Conservation (phyloP, 2,113 vertebrate genomes). For the Sorex araneus region DNA sequence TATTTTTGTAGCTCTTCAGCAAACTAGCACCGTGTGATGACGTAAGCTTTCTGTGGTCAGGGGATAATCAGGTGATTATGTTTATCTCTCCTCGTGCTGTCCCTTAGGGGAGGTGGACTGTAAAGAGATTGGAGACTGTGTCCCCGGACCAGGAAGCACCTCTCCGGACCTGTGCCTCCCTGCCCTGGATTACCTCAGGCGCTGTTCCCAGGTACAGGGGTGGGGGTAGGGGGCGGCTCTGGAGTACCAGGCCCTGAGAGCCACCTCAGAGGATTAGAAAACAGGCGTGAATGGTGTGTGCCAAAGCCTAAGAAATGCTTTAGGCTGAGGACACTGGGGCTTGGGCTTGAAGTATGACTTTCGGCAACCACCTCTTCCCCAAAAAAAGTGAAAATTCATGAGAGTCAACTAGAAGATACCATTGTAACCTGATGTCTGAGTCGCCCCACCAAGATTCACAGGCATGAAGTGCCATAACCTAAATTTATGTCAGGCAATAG, state of each 20-base stretch:
- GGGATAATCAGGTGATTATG: background rate
- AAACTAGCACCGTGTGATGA: background rate
- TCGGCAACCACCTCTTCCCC: background rate
- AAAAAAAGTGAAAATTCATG: background rate
- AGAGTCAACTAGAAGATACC: background rate
- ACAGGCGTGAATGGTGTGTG: accelerated
- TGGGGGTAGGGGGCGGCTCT: background rate
- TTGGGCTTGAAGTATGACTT: background rate
- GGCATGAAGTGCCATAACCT: accelerated
- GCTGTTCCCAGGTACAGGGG: conserved; percentile 95
- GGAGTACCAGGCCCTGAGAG: background rate
- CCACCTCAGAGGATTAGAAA: background rate
- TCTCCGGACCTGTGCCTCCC: conserved; percentile 98
- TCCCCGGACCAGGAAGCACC: conserved; percentile 90
- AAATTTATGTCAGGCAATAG: accelerated
- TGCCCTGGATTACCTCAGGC: conserved; percentile 96
- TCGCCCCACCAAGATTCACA: background rate
- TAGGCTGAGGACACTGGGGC: background rate
- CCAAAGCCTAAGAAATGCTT: background rate
- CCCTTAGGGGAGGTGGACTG: conserved; percentile 94
- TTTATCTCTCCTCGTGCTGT: background rate
- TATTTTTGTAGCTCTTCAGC: background rate
- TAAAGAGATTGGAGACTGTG: conserved; percentile 95
- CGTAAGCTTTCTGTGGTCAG: background rate
- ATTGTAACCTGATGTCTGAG: background rate